Evolutionary conservation across 2,113 vertebrate genomes (phyloP), one percentile per base, ranked within the genome.

Genomic region (Hydrolagus affinis): DNA sequence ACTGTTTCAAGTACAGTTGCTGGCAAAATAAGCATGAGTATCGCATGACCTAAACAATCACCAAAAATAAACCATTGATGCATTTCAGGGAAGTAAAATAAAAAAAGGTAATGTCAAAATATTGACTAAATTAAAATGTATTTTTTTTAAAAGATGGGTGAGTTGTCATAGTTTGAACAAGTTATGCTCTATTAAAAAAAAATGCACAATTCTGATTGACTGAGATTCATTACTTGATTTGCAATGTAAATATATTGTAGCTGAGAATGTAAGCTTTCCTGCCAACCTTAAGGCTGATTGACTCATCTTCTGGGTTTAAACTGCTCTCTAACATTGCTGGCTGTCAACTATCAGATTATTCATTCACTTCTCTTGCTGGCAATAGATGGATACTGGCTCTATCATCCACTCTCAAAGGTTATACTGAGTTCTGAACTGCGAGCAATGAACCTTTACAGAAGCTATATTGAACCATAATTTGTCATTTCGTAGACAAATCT

Each of bases 381-480:
- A 90, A 90, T 85, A 75, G 78, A 69, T 88, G 86, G 86, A 86
- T 76, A 73, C 62, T 70, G 78, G 0, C 73, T 90, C 89, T 89
- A 86, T 89, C 88, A 88, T 66, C 87, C 87, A 89, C 87, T 90
- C 89, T 78, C 86, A 86, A 89, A 86, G 73, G 86, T 88, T 86
- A 86, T 57, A 25, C 85, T 87, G 86, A 86, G 86, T 80, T 73
- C 87, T 90, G 88, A 88, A 91, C 88, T 86, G 85, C 87, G 88
- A 88, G 86, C 87, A 87, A 87, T 86, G 87, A 90, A 88, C 86
- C 87, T 91, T 89, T 89, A 89, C 89, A 90, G 86, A 89, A 89
- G 88, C 87, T 87, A 90, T 88, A 91, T 87, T 90, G 87, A 91
- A 89, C 87, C 89, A 87, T 86, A 90, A 91, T 93, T 90, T 90